Conservation (phyloP, 2,113 vertebrate genomes). For the Pipra filicauda region DNA sequence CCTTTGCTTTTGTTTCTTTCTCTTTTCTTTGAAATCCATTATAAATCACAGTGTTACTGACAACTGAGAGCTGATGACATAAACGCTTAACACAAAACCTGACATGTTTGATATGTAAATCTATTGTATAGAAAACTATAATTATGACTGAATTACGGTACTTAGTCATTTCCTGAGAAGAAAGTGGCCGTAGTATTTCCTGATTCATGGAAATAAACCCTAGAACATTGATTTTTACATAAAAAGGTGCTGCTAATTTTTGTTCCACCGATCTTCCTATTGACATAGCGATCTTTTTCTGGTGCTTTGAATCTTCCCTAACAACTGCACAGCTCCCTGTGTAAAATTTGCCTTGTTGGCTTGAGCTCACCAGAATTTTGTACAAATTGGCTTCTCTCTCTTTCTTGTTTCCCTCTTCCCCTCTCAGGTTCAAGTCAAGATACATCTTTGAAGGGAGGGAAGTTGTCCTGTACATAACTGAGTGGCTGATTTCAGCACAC, state of each 20-base stretch:
- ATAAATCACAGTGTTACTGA: conserved; percentile 43
- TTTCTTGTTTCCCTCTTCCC: not conserved
- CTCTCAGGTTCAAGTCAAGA: not conserved
- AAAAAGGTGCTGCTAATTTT: conserved; percentile 63
- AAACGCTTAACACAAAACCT: conserved; percentile 46
- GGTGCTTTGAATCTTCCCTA: conserved; percentile 22
- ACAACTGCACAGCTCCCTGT: not conserved
- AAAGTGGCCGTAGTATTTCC: conserved; percentile 33
- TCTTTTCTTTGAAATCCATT: conserved; percentile 20
- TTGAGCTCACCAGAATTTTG: not conserved
- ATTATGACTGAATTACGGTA: conserved; percentile 55
- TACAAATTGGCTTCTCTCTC: not conserved
- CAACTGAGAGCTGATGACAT: conserved; percentile 42
- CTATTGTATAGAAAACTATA: conserved; percentile 52
- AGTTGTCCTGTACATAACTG: not conserved
- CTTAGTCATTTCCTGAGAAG: conserved; percentile 59
- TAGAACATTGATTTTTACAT: conserved; percentile 57
- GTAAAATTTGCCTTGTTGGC: not conserved
- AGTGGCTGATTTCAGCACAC: not conserved
- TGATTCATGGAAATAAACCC: conserved; percentile 61
- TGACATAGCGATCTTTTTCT: not conserved
- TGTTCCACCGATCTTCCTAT: conserved; percentile 18
- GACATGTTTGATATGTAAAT: conserved; percentile 52
- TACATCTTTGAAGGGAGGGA: not conserved
- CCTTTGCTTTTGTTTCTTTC: conserved; percentile 28